Conservation (phyloP, 1,140 invertebrate species). For the Platorchestia sp. region DNA sequence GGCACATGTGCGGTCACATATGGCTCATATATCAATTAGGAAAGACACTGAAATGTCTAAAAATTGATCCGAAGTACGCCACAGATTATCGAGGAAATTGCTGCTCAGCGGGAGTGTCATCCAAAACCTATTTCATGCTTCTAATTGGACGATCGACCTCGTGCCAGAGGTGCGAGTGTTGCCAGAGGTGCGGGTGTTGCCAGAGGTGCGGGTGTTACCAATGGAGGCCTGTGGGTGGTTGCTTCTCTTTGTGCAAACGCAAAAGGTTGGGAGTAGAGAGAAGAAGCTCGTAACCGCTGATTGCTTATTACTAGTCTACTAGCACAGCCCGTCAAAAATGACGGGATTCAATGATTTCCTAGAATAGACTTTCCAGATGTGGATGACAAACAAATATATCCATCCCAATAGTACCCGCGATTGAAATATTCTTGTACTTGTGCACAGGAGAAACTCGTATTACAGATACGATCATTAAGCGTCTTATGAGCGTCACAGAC, state of each 20-base stretch:
- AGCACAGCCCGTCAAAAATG: no score
- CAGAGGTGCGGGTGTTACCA: neutral
- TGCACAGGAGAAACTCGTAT: no score
- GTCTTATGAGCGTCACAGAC: no score
- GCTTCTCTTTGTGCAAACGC: neutral
- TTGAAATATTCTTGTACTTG: no score
- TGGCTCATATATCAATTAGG: neutral
- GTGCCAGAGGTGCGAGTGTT: neutral
- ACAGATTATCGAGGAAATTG: neutral
- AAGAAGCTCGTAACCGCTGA: neutral
- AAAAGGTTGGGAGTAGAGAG: neutral
- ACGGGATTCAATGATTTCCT: no score
- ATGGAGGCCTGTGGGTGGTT: neutral
- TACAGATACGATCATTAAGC: no score
- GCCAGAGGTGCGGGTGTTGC: neutral
- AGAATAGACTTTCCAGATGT: no score
- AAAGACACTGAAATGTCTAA: conserved; percentile 9
- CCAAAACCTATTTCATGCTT: neutral
- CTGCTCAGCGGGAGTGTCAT: neutral
- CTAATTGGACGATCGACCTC: neutral
- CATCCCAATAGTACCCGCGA: no score
- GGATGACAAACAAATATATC: no score
- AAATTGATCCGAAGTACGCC: neutral
- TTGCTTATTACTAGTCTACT: no score
- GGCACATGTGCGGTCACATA: neutral